Percentiles rank a stretch among this genome's conserved stretches.
Conservation (phyloP, 2,888 invertebrate species). For the Dicyrtoma fusca region DNA sequence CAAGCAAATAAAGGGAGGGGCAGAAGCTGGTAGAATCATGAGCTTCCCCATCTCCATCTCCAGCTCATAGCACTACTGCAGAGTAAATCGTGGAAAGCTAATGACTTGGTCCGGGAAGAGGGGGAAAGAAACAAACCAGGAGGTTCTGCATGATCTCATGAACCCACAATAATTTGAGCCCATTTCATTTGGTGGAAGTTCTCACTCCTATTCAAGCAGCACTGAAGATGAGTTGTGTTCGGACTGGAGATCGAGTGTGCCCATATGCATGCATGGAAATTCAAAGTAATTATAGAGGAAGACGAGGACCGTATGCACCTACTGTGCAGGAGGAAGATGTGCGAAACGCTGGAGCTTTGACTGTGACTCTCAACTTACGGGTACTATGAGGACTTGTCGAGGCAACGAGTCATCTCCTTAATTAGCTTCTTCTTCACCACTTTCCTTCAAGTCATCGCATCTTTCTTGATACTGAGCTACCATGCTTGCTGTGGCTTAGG, state of each 20-base stretch:
- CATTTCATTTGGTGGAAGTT: constrained; percentile 6
- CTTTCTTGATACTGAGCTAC: too few species aligned
- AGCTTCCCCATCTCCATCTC: background rate
- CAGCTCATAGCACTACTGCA: background rate
- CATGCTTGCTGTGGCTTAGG: too few species aligned
- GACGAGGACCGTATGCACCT: background rate
- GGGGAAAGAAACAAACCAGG: constrained; percentile 5
- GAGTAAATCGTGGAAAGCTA: too few species aligned
- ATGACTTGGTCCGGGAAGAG: background rate
- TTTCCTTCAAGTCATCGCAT: constrained; percentile 26
- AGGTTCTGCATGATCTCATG: constrained; percentile 10
- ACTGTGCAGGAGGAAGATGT: background rate
- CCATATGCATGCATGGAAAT: background rate
- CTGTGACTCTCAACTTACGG: too few species aligned
- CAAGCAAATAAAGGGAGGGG: too few species aligned
- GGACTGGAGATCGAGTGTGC: background rate
- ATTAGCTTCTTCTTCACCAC: constrained; percentile 24
- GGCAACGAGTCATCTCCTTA: constrained; percentile 22
- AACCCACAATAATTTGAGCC: constrained; percentile 25
- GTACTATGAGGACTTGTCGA: background rate
- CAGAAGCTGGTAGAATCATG: too few species aligned
- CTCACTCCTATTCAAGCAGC: background rate
- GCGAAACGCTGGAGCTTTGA: too few species aligned
- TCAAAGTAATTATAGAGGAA: background rate
- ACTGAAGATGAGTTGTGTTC: background rate